Conservation (phyloP, 2,113 vertebrate genomes). For the Mastomys natalensis region DNA sequence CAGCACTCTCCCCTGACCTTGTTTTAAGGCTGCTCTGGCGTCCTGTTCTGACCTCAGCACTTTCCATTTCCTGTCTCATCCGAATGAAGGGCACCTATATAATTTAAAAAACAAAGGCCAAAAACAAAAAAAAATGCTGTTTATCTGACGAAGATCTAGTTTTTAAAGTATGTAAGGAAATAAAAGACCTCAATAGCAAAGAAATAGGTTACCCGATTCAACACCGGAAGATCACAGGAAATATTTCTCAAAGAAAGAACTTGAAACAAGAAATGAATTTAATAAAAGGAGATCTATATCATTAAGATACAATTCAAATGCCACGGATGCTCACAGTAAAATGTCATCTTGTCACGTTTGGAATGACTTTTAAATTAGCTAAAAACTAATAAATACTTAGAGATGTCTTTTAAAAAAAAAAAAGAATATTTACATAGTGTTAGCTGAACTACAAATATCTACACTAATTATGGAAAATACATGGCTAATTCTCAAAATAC, state of each 20-base stretch:
- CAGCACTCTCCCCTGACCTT: not conserved
- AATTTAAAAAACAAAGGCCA: not conserved
- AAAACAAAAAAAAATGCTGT: no score
- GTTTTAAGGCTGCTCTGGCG: not conserved
- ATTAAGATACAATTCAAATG: not conserved
- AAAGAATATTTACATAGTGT: not conserved
- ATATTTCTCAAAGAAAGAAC: not conserved
- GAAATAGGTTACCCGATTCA: not conserved
- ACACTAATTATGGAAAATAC: not conserved
- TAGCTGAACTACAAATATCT: not conserved
- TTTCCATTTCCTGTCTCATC: not conserved
- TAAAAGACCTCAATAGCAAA: not conserved
- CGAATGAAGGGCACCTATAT: not conserved
- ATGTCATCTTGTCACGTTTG: not conserved
- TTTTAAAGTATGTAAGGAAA: no score
- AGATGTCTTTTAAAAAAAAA: not conserved
- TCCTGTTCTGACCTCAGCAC: not conserved
- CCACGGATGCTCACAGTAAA: not conserved
- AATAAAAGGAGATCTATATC: not conserved
- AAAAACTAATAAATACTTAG: not conserved
- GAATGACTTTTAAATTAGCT: not conserved
- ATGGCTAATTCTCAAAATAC: not conserved
- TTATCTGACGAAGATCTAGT: no score
- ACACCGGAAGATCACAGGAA: not conserved
- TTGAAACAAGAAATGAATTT: not conserved